phyloP scores from a whole-genome alignment of 1,140 invertebrate genomes.

The Drosophila funebris region DNA sequence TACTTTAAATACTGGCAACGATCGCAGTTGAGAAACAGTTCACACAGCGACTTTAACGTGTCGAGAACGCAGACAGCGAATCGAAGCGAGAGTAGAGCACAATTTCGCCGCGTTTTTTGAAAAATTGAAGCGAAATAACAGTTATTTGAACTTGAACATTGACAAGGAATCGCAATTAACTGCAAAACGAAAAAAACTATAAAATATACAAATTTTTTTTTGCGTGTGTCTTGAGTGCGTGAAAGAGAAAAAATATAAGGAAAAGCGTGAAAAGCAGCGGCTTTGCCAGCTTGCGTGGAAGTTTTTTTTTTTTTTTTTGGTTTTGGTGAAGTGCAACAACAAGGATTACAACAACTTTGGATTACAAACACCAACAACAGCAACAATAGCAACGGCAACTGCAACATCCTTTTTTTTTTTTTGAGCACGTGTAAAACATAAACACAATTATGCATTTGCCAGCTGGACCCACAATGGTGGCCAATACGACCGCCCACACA shows the following conservation, averaged over 20 bases:
- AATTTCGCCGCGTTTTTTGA: slow-evolving; percentile 27
- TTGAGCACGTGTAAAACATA: slow-evolving; percentile 33
- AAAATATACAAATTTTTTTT: slow-evolving; percentile 47
- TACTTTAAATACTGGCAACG: slow-evolving; percentile 83
- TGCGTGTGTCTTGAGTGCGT: slow-evolving; percentile 20
- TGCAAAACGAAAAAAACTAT: too few relatives aligned
- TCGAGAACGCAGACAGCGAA: slow-evolving; percentile 63
- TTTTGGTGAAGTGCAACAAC: slow-evolving; percentile 13
- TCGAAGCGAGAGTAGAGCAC: slow-evolving; percentile 10
- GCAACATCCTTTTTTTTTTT: too few relatives aligned
- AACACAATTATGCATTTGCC: slow-evolving; percentile 73
- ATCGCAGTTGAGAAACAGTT: slow-evolving; percentile 83
- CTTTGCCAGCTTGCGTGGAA: slow-evolving; percentile 41
- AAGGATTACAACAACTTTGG: slow-evolving; percentile 44
- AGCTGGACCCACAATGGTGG: slow-evolving; percentile 78
- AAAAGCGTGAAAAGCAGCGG: slow-evolving; percentile 22
- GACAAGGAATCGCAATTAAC: too few relatives aligned
- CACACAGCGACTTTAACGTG: slow-evolving; percentile 83
- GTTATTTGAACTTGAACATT: background rate
- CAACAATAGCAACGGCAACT: too few relatives aligned
- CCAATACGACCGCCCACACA: slow-evolving; percentile 63
- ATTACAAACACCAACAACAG: slow-evolving; percentile 17
- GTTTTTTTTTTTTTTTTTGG: slow-evolving; percentile 25
- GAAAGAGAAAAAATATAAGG: background rate
- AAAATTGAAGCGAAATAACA: slow-evolving; percentile 7